Percentiles rank a stretch among this genome's conserved stretches.
Conservation (phyloP, 2,113 vertebrate species). For the Nestor notabilis region DNA sequence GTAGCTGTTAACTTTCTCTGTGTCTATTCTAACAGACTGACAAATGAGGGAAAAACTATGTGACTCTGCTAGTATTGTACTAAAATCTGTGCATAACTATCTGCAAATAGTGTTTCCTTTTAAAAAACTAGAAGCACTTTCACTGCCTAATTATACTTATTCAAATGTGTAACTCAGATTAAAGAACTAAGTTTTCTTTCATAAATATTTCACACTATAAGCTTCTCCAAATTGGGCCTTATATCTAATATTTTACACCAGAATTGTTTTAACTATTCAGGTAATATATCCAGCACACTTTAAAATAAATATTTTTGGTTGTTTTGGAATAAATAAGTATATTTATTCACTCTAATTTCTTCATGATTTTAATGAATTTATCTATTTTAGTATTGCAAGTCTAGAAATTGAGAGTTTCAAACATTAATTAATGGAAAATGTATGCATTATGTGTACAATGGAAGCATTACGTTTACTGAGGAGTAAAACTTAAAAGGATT, state of each 20-base stretch:
- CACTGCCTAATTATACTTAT: background rate
- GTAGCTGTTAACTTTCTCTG: background rate
- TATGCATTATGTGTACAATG: fast-evolving
- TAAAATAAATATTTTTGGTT: background rate
- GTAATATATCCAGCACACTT: background rate
- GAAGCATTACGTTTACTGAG: background rate
- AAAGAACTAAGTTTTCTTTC: background rate
- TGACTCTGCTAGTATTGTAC: background rate
- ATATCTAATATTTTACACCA: background rate
- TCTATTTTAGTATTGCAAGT: background rate
- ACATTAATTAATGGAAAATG: background rate
- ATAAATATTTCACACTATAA: background rate
- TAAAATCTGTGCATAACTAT: background rate
- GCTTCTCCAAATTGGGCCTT: background rate
- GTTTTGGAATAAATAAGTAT: background rate
- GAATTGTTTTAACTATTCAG: background rate
- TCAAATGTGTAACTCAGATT: background rate
- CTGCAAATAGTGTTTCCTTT: background rate
- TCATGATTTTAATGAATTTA: background rate
- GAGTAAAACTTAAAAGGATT: background rate
- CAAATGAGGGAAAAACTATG: background rate
- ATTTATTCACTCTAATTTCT: background rate
- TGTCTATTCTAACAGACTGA: background rate
- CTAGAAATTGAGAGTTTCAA: background rate
- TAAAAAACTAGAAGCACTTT: background rate